Conservation (phyloP, 2,888 invertebrate genomes). For the Ferdinandea cuprea region DNA sequence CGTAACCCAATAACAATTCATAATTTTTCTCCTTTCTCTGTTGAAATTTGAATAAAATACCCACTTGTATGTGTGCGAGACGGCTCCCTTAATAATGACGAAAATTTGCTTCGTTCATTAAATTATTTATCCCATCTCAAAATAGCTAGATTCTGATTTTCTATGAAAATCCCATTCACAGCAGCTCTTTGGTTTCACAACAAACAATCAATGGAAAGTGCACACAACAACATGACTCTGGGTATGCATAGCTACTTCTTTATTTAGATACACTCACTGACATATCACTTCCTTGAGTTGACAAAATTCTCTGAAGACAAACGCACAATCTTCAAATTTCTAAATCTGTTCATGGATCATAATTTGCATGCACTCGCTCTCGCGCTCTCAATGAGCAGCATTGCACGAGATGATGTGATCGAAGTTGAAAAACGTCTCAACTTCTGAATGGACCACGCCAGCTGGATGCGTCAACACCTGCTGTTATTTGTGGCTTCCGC, state of each 20-base stretch:
- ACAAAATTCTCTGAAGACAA: constrained; percentile 51
- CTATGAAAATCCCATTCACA: constrained; percentile 51
- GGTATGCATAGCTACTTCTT: neutral
- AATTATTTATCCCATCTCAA: neutral
- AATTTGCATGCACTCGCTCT: constrained; percentile 53
- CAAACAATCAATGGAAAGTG: constrained; percentile 46
- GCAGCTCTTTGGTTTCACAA: constrained; percentile 3
- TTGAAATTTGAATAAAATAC: constrained; percentile 12
- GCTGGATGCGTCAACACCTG: constrained; percentile 75
- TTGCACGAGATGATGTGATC: constrained; percentile 54
- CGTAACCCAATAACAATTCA: constrained; percentile 65
- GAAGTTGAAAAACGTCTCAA: constrained; percentile 71
- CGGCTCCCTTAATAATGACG: neutral
- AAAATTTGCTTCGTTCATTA: neutral
- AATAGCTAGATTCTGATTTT: neutral
- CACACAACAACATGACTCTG: neutral
- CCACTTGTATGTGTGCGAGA: neutral
- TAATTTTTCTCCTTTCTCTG: constrained; percentile 30
- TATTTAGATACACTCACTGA: constrained; percentile 52
- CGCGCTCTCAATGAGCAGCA: neutral
- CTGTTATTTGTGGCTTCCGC: constrained; percentile 75
- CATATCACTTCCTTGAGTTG: constrained; percentile 56
- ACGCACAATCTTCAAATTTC: constrained; percentile 34
- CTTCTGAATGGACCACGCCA: constrained; percentile 71
- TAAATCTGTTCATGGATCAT: constrained; percentile 60